Percentiles rank a stretch among this genome's conserved stretches.
Evolutionary conservation across 2,113 vertebrate genomes (phyloP).

Genomic region (Pelecanus crispus): DNA sequence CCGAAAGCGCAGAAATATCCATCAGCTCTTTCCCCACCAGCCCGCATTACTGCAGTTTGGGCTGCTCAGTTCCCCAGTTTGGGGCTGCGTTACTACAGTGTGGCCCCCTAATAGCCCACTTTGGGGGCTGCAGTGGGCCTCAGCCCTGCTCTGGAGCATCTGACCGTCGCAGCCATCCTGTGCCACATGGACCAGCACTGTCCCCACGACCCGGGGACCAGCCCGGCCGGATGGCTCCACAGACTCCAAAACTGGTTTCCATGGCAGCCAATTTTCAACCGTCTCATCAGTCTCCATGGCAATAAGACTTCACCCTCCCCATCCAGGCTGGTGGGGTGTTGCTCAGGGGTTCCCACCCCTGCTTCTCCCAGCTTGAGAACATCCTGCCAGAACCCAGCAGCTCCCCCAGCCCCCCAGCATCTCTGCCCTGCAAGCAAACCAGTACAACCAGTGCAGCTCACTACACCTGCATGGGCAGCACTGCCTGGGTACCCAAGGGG

Average conservation of each 20-base stretch:
- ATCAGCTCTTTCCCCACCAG: not conserved
- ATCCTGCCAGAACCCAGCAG: not conserved
- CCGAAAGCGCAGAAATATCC: not conserved
- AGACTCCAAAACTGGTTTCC: not conserved
- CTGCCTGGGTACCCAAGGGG: not conserved
- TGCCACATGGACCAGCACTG: rapidly evolving
- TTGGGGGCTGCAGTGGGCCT: not conserved
- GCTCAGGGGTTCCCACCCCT: not conserved
- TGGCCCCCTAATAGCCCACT: not conserved
- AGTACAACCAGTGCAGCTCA: not conserved
- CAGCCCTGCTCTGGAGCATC: not conserved
- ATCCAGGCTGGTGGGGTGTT: not conserved
- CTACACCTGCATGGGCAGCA: rapidly evolving
- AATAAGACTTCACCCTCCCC: not conserved
- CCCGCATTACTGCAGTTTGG: rapidly evolving
- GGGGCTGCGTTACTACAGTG: not conserved
- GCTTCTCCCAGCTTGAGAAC: not conserved
- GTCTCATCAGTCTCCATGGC: not conserved
- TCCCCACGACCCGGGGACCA: rapidly evolving
- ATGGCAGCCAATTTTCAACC: not conserved
- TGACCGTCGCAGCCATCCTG: rapidly evolving
- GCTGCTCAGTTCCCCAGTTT: not conserved
- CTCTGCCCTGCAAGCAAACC: not conserved
- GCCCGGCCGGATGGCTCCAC: not conserved
- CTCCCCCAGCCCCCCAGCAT: not conserved